phyloP scores from a whole-genome alignment of 2,888 invertebrate species.

The Pseudococcus jackbeardsleyi region DNA sequence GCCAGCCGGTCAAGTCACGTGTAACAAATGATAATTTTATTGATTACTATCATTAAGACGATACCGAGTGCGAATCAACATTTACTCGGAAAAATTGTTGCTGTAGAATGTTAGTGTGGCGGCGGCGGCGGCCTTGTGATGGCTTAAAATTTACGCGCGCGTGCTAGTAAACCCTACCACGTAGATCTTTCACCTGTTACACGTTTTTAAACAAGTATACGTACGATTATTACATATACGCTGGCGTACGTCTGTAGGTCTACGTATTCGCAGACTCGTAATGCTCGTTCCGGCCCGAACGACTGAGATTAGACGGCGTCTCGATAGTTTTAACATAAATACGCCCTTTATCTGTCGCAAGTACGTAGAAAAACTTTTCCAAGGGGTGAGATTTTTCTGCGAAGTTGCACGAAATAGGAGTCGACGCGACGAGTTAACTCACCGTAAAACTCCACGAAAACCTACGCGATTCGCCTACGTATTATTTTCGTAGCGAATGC shows the following conservation, averaged over 20 bases:
- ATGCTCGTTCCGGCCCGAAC: neutral
- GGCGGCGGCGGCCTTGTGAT: neutral
- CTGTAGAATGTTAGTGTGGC: neutral
- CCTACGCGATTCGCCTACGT: conserved; percentile 44
- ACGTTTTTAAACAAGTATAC: neutral
- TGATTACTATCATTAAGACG: conserved; percentile 56
- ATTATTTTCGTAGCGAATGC: neutral
- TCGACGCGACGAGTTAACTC: conserved; percentile 5
- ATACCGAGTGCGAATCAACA: conserved; percentile 44
- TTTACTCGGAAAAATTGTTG: conserved; percentile 51
- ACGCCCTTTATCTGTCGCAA: neutral
- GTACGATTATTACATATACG: neutral
- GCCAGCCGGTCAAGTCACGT: conserved; percentile 35
- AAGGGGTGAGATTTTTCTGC: neutral
- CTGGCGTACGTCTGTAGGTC: neutral
- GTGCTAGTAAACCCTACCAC: conserved; percentile 28
- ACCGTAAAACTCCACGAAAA: neutral
- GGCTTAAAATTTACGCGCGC: conserved; percentile 37
- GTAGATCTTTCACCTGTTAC: conserved; percentile 44
- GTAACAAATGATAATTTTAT: conserved; percentile 57
- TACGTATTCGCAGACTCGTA: too few relatives aligned
- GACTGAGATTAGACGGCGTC: neutral
- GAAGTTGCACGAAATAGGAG: neutral
- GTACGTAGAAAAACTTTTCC: neutral
- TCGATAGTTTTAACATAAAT: conserved; percentile 4